Percentiles rank a stretch among this genome's conserved stretches.
Evolutionary conservation across 2,888 invertebrate species (phyloP).

Genomic region (Rotaria socialis): DNA sequence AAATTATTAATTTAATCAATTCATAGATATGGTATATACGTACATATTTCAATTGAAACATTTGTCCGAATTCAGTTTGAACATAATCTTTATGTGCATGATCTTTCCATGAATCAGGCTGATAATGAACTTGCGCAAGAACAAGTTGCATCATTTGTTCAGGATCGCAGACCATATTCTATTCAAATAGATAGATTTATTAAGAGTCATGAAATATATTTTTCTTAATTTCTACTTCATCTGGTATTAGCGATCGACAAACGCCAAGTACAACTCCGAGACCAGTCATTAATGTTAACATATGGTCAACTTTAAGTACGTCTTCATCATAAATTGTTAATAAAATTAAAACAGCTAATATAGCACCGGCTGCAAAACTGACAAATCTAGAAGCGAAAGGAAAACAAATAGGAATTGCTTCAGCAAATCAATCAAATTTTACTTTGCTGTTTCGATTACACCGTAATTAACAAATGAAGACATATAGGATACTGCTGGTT

Average conservation of each 20-base stretch:
- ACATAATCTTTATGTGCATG: slow-evolving; percentile 82
- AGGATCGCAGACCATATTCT: slow-evolving; percentile 74
- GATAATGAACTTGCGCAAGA: slow-evolving; percentile 83
- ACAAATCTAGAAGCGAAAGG: slow-evolving; percentile 64
- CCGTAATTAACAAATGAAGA: slow-evolving; percentile 56
- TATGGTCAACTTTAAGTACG: slow-evolving; percentile 82
- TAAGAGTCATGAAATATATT: slow-evolving; percentile 25
- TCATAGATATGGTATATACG: slow-evolving; percentile 51
- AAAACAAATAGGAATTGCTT: no score
- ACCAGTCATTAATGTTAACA: slow-evolving; percentile 76
- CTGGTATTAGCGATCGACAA: slow-evolving; percentile 69
- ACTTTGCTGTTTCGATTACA: slow-evolving; percentile 38
- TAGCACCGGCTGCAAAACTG: slow-evolving; percentile 79
- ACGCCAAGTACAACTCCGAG: slow-evolving; percentile 72
- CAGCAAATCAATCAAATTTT: not conserved
- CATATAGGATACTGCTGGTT: slow-evolving; percentile 84
- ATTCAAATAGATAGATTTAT: slow-evolving; percentile 34
- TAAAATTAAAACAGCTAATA: slow-evolving; percentile 74
- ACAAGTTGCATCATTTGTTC: slow-evolving; percentile 81
- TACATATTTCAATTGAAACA: slow-evolving; percentile 85
- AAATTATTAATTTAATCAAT: not conserved
- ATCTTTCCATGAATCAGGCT: slow-evolving; percentile 82
- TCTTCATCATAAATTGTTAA: slow-evolving; percentile 86
- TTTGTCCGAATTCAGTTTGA: slow-evolving; percentile 77
- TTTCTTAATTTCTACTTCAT: slow-evolving; percentile 64